Conservation (phyloP, 2,797 vertebrate genomes). For the Liasis olivaceus region DNA sequence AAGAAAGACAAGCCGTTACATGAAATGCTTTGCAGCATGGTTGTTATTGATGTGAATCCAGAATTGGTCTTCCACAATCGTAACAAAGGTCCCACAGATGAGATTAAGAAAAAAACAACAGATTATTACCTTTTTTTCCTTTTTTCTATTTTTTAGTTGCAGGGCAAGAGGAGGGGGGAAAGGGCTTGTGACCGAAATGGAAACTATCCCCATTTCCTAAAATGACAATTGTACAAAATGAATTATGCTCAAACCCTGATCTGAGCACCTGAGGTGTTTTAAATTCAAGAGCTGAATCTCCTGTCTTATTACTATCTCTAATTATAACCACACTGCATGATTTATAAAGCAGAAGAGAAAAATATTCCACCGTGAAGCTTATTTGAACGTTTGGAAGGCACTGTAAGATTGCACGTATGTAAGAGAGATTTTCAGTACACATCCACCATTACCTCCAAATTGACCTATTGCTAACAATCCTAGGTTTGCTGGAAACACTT, state of each 20-base stretch:
- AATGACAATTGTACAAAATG: neutral
- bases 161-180: neutral
- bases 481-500: neutral
- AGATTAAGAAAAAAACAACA: neutral
- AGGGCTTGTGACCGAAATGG: neutral
- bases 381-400: neutral
- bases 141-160: neutral
- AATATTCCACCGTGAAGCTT: neutral
- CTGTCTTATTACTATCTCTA: slow-evolving; percentile 18
- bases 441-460: neutral
- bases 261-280: neutral
- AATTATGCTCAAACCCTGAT: neutral
- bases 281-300: slow-evolving; percentile 9
- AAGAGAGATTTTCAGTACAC: neutral
- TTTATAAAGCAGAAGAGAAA: neutral
- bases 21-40: neutral
- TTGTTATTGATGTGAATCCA: slow-evolving; percentile 40
- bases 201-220: neutral
- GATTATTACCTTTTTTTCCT: neutral
- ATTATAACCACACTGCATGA: neutral
- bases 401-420: neutral
- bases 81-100: slow-evolving; percentile 26
- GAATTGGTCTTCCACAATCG: slow-evolving; percentile 29
- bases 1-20: neutral
- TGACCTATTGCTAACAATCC: neutral